Evolutionary conservation across 1,140 invertebrate genomes (phyloP).

Genomic region (Aphis gossypii): DNA sequence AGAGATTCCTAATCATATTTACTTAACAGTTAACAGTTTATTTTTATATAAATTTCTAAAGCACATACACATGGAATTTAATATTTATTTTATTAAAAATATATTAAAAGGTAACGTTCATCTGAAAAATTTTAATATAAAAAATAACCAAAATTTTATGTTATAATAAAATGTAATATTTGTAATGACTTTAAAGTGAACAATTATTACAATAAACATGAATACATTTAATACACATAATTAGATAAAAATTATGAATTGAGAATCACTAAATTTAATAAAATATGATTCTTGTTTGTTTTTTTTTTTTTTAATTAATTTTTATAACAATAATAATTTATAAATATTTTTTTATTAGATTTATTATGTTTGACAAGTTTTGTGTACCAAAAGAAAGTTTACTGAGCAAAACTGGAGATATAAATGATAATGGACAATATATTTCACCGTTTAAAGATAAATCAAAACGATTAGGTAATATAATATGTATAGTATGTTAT

Average conservation of each 20-base stretch:
- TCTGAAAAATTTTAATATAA: neutral
- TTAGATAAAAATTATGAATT: neutral
- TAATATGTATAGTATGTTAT: neutral
- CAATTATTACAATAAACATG: neutral
- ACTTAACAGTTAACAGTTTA: neutral
- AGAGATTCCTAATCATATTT: neutral
- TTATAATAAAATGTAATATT: neutral
- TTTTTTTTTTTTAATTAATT: neutral
- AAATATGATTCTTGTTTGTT: neutral
- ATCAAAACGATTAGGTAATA: slow-evolving; percentile 70
- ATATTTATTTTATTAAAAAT: neutral
- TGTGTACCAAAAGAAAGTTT: slow-evolving; percentile 81
- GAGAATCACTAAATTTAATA: neutral
- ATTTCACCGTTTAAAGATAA: slow-evolving; percentile 75
- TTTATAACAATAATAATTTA: neutral
- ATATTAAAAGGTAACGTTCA: neutral
- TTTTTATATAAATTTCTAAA: neutral
- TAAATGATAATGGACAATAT: slow-evolving; percentile 84
- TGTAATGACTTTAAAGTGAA: too few relatives aligned
- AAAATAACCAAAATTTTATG: neutral
- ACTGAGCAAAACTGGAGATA: slow-evolving; percentile 87
- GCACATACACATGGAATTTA: too few relatives aligned
- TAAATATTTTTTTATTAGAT: slow-evolving; percentile 67
- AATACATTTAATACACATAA: neutral
- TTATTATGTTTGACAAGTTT: slow-evolving; percentile 87